These are phyloP conservation scores for Lepus timidus DNA, from an alignment of 2,113 vertebrate genomes.

Conservation along the genomic window DNA sequence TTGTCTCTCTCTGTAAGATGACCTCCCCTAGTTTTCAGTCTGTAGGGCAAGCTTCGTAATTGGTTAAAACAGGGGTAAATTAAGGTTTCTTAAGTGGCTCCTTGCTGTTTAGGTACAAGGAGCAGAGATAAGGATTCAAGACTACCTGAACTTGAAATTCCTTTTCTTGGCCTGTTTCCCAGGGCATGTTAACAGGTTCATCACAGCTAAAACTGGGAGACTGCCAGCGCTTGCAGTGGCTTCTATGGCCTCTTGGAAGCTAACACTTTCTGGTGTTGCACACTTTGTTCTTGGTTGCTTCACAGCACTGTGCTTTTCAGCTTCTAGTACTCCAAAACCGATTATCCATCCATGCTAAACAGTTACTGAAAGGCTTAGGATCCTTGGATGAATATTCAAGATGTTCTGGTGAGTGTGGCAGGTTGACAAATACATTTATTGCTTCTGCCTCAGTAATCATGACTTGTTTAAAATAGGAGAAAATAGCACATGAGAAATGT, in stretches of 20 bases:
- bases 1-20: not conserved
- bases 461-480: not conserved
- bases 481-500: not conserved
- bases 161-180: not conserved
- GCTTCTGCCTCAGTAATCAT: not conserved
- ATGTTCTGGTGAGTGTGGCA: not conserved
- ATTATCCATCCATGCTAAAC: not conserved
- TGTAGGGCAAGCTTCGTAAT: not conserved
- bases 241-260: not conserved
- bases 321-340: not conserved
- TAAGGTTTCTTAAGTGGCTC: not conserved
- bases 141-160: slow-evolving; percentile 22
- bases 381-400: not conserved
- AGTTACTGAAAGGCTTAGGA: not conserved
- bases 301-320: not conserved
- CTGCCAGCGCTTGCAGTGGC: not conserved
- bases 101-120: not conserved
- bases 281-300: slow-evolving; percentile 33
- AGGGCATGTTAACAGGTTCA: not conserved
- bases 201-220: not conserved
- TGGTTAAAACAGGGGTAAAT: not conserved
- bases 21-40: not conserved
- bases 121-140: not conserved
- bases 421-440: not conserved
- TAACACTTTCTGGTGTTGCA: not conserved